Base-by-base conservation (phyloP, 2,113 vertebrate species). In the Rattus rattus region DNA sequence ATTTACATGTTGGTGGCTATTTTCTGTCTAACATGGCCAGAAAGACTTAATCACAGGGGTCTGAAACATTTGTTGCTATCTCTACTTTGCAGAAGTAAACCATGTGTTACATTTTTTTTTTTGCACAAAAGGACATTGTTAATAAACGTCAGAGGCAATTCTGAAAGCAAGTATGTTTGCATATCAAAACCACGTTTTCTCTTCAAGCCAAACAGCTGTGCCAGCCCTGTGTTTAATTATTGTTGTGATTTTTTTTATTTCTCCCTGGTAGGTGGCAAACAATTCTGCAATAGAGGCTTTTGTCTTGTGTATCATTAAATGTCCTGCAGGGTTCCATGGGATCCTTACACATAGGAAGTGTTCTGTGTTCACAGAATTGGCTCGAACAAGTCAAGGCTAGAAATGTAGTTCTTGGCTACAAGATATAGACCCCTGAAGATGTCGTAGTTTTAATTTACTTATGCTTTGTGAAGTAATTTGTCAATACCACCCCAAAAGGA, bases 401-500 rank as follows among this genome's bases (percentile, higher is more conserved):
- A 96, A 94, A 87, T 91, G 56, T 24, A 86, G 49, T 91, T 96
- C 69, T 90, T 75, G 79, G 54, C 43, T 56, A 49, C 65, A 86
- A 72, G 14, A 97, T 94, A 86, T 79, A 2, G 61, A 90, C 56
- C 94, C 24, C 33, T 7, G 73, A 72, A 88, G 59, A 91, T 36
- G 2, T 88, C 92, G 70, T 36, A 90, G 47, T 43, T 96, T 3
- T 83, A 87, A 88, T 75, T 96, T 85, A n/a, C 76, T 92, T 84
- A 79, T 89, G n/a, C 80, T 88, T 90, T 88, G 81, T 92, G 73
- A 95, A 70, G 63, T 92, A 72, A 93, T 96, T 92, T 96, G 36
- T 80, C 9, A 22, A 17, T 9, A 80, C 17, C 19, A 81, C 33
- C 30, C 52, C 79, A 16, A 90, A 95, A 89, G 52, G 59, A 4